These are phyloP conservation scores for Cheiracanthium punctorium DNA, from an alignment of 2,888 invertebrate species.

Conservation along the genomic window DNA sequence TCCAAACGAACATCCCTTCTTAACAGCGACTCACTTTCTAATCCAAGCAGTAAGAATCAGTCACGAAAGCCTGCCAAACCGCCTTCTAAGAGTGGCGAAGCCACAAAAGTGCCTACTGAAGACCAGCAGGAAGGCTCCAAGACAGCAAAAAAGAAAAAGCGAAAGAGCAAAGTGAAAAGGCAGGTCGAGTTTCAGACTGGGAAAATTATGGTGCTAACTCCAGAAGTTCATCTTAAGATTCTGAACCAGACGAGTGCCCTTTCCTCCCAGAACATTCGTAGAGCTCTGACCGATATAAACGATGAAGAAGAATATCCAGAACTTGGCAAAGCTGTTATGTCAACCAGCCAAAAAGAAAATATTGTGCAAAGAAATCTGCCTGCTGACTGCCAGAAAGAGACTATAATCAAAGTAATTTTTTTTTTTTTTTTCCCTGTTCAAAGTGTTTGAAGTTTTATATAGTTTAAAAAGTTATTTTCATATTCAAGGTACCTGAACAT, in stretches of 20 bases:
- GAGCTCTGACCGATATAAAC: conserved; percentile 22
- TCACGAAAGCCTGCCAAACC: not conserved
- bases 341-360: conserved; percentile 23
- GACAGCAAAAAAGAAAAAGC: conserved; percentile 40
- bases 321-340: conserved; percentile 14
- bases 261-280: not conserved
- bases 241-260: conserved; percentile 14
- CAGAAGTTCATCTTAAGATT: conserved; percentile 50
- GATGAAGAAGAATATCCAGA: conserved; percentile 58
- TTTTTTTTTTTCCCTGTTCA: too few species aligned
- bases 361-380: too few species aligned
- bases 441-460: too few species aligned
- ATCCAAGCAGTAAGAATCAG: not conserved
- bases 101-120: not conserved
- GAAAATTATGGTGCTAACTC: conserved; percentile 39
- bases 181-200: conserved; percentile 30
- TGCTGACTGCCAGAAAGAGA: not conserved
- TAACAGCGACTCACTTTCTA: too few species aligned
- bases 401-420: conserved; percentile 16
- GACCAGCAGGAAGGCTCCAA: too few species aligned
- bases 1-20: too few species aligned
- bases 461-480: too few species aligned
- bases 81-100: not conserved
- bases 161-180: conserved; percentile 43
- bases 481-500: too few species aligned